phyloP scores from a whole-genome alignment of 2,113 vertebrate species.

The Hippoglossus stenolepis region DNA sequence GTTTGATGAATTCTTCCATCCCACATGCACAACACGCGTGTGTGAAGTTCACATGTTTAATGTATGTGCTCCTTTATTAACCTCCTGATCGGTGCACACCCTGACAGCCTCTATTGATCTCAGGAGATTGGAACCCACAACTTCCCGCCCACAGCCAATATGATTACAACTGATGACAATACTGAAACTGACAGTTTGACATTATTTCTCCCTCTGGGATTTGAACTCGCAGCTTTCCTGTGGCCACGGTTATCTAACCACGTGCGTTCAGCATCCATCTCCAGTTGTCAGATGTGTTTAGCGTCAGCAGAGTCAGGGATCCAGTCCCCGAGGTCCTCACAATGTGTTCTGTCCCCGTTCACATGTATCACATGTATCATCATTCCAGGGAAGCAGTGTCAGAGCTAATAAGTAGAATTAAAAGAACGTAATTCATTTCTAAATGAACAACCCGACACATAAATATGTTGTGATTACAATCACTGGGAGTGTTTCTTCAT shows the following conservation, averaged over 20 bases:
- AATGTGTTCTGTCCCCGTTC: constrained; percentile 21
- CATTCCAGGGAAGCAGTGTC: neutral
- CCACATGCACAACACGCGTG: neutral
- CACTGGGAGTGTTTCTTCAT: too few relatives aligned
- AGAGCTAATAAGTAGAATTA: neutral
- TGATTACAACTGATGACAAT: constrained; percentile 44
- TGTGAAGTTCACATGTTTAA: neutral
- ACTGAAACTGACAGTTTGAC: constrained; percentile 64
- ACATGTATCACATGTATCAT: constrained; percentile 22
- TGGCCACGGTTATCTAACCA: constrained; percentile 61
- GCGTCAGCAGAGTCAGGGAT: constrained; percentile 28
- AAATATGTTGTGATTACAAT: too few relatives aligned
- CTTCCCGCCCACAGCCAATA: constrained; percentile 14
- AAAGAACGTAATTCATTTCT: too few relatives aligned
- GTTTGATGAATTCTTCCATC: neutral
- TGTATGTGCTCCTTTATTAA: too few relatives aligned
- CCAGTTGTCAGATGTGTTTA: constrained; percentile 58
- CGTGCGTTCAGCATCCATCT: constrained; percentile 54
- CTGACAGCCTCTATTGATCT: constrained; percentile 43
- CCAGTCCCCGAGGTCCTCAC: constrained; percentile 37
- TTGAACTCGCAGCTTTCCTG: constrained; percentile 43
- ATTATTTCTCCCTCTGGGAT: constrained; percentile 41
- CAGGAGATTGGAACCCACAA: constrained; percentile 1
- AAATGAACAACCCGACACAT: too few relatives aligned
- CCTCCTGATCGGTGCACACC: neutral